Conservation (phyloP, 2,113 vertebrate species). For the Asarcornis scutulata region DNA sequence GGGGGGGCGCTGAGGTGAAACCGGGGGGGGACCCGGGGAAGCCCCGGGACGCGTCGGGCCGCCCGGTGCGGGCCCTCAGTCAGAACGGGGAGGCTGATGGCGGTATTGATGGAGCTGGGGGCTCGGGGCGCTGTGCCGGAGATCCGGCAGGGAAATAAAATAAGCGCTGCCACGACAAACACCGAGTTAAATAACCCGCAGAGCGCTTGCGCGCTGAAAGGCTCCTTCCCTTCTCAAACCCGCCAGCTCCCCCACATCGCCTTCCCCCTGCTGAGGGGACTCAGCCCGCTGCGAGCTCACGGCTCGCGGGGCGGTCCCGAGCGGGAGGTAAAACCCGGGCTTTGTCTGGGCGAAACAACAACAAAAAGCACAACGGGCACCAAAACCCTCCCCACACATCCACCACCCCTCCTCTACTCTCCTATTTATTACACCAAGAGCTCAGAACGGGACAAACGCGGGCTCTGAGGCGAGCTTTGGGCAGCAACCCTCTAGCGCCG, state of each 20-base stretch:
- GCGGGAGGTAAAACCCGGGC: not conserved
- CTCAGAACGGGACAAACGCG: no score
- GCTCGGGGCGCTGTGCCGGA: accelerated
- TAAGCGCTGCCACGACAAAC: not conserved
- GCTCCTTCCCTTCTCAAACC: no score
- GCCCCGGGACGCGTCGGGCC: not conserved
- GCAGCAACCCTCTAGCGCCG: accelerated
- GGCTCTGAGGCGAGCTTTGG: accelerated
- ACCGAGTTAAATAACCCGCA: not conserved
- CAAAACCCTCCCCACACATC: accelerated
- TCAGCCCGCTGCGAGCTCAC: accelerated
- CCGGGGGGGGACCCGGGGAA: not conserved
- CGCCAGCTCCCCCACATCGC: not conserved
- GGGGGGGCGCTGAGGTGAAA: not conserved
- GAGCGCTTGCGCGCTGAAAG: not conserved
- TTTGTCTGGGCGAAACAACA: not conserved
- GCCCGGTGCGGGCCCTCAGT: not conserved
- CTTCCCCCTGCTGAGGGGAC: not conserved
- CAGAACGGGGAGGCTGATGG: accelerated
- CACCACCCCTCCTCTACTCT: not conserved
- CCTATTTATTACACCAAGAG: accelerated
- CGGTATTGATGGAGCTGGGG: not conserved
- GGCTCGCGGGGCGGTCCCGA: not conserved
- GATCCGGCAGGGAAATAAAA: not conserved
- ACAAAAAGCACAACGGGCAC: not conserved